A percentile compares a stretch with the other conserved stretches of the same genome.
These are phyloP conservation scores for Yasuhikotakia modesta DNA, from an alignment of 2,797 vertebrate species.

Conservation along the genomic window DNA sequence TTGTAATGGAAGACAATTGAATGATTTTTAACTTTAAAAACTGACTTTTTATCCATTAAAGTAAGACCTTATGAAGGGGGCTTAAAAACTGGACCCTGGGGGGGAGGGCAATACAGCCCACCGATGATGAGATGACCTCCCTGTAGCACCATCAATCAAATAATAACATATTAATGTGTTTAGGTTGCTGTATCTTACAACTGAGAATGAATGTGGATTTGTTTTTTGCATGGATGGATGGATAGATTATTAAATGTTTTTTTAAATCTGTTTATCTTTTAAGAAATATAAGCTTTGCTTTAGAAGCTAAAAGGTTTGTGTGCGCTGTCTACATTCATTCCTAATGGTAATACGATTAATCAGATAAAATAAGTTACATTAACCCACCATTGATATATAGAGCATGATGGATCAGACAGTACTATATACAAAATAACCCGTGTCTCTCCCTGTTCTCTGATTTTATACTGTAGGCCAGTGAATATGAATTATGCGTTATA, in stretches of 20 bases:
- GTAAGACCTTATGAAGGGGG: not conserved
- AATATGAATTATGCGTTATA: slow-evolving; percentile 45
- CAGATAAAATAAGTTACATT: slow-evolving; percentile 8
- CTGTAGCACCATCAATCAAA: slow-evolving; percentile 64
- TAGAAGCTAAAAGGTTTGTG: slow-evolving; percentile 30
- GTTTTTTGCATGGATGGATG: slow-evolving; percentile 7
- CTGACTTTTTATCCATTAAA: not conserved
- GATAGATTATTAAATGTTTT: not conserved
- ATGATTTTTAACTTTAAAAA: not conserved
- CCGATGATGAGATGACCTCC: not conserved
- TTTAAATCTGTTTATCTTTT: slow-evolving; percentile 32
- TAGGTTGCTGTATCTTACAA: slow-evolving; percentile 49
- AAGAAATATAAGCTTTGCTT: slow-evolving; percentile 30
- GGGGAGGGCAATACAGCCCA: not conserved
- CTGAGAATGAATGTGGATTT: no score
- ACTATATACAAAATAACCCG: slow-evolving; percentile 12
- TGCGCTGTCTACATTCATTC: slow-evolving; percentile 30
- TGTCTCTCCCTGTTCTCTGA: slow-evolving; percentile 34
- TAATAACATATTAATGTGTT: slow-evolving; percentile 67
- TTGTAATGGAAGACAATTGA: not conserved
- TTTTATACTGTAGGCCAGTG: not conserved
- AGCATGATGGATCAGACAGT: not conserved
- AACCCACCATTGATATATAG: slow-evolving; percentile 11
- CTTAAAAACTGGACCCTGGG: slow-evolving; percentile 1
- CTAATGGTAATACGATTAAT: slow-evolving; percentile 12